These are phyloP conservation scores for Oreochromis aureus DNA, from an alignment of 2,113 vertebrate genomes.

Conservation along the genomic window DNA sequence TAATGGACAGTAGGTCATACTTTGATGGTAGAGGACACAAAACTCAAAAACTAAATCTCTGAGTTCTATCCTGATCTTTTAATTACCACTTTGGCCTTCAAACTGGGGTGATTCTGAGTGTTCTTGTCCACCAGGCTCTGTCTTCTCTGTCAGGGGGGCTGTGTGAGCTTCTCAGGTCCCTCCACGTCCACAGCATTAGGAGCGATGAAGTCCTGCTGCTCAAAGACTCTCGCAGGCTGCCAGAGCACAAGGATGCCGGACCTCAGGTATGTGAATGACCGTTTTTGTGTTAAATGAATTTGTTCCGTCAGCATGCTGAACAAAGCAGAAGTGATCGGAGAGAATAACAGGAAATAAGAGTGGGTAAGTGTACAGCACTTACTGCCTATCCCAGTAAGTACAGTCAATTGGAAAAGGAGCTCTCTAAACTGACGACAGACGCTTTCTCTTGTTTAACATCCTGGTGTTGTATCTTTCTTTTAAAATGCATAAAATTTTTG, in stretches of 20 bases:
- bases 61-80: not conserved
- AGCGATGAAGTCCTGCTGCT: conserved; percentile 90
- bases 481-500: not conserved
- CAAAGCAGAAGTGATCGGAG: not conserved
- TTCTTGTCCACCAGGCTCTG: conserved; percentile 57
- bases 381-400: not conserved
- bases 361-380: not conserved
- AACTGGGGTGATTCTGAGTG: not conserved
- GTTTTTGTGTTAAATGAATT: not conserved
- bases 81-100: not conserved
- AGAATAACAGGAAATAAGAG: not conserved
- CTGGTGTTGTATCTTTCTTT: not conserved
- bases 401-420: not conserved
- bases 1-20: not conserved
- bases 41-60: not conserved
- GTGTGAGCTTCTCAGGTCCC: conserved; percentile 82
- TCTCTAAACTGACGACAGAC: not conserved
- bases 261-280: conserved; percentile 50
- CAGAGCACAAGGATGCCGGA: conserved; percentile 55
- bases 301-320: not conserved
- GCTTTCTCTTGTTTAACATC: not conserved
- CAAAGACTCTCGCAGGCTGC: conserved; percentile 76
- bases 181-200: conserved; percentile 82
- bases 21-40: not conserved
- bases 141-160: conserved; percentile 80